A percentile compares a stretch with the other conserved stretches of the same genome.
Evolutionary conservation across 2,797 vertebrate genomes (phyloP).

Genomic region (Poliocrania exsul): DNA sequence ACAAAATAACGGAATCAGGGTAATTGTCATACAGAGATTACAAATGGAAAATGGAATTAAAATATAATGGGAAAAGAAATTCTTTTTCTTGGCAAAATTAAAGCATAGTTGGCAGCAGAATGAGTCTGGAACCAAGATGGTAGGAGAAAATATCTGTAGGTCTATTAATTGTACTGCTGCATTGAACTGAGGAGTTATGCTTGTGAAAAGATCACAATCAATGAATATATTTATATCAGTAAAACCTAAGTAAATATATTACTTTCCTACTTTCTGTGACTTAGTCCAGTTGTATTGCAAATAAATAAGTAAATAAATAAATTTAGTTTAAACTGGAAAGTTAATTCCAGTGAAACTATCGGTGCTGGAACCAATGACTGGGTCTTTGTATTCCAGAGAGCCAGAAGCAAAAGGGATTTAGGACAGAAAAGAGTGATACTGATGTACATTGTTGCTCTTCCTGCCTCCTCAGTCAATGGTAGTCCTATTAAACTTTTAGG

Average conservation of each 20-base stretch:
- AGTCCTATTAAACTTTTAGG: not conserved
- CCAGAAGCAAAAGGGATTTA: not conserved
- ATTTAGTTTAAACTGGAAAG: not conserved
- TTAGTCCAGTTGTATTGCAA: not conserved
- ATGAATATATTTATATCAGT: not conserved
- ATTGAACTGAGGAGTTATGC: not conserved
- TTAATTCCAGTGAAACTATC: not conserved
- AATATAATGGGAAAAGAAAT: not conserved
- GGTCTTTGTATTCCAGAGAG: not conserved
- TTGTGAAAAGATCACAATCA: not conserved
- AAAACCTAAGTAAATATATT: not conserved
- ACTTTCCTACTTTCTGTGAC: not conserved
- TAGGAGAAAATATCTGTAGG: not conserved
- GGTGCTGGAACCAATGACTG: not conserved
- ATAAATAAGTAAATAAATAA: not conserved
- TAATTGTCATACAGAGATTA: not conserved
- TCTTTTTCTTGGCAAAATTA: not conserved
- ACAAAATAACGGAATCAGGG: not conserved
- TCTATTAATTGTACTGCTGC: not conserved
- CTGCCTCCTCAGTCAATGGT: not conserved
- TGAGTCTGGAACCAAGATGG: not conserved
- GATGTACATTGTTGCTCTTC: not conserved
- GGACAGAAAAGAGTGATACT: not conserved
- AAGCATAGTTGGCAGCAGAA: not conserved
- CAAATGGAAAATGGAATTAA: not conserved